Percentiles rank a stretch among this genome's conserved stretches.
Evolutionary conservation across 1,140 invertebrate genomes (phyloP).

Genomic region (Pseudomyrmex gracilis): DNA sequence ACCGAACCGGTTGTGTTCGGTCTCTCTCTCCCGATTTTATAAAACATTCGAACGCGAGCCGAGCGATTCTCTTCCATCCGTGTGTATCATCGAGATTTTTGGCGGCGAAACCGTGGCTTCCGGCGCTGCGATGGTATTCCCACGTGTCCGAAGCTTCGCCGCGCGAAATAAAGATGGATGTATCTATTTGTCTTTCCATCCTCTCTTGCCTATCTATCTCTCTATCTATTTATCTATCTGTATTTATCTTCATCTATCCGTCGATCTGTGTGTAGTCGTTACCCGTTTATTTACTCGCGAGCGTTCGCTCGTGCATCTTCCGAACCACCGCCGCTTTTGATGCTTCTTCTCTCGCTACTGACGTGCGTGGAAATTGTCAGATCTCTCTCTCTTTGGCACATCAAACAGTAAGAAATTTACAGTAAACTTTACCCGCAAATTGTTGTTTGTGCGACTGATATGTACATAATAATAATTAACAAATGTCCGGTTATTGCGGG

Average conservation of each 20-base stretch:
- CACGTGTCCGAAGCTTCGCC: conserved; percentile 19
- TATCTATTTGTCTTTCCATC: conserved; percentile 60
- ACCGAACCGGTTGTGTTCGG: neutral
- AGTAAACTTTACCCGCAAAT: too few species aligned
- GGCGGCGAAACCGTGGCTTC: conserved; percentile 42
- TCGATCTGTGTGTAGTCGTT: conserved; percentile 21
- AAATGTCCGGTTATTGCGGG: neutral
- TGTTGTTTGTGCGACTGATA: too few species aligned
- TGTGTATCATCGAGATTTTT: conserved; percentile 46
- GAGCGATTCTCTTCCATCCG: neutral
- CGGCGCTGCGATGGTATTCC: conserved; percentile 37
- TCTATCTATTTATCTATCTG: conserved; percentile 54
- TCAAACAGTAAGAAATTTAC: too few species aligned
- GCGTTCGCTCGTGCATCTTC: conserved; percentile 19
- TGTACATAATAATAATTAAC: neutral
- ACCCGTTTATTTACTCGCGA: conserved; percentile 42
- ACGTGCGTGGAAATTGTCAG: too few species aligned
- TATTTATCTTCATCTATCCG: conserved; percentile 60
- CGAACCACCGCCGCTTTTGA: conserved; percentile 42
- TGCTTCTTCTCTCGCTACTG: conserved; percentile 11
- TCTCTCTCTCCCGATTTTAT: neutral
- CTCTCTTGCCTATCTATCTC: conserved; percentile 44
- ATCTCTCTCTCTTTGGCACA: too few species aligned
- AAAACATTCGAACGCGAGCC: neutral
- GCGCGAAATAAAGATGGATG: conserved; percentile 57